Percentiles rank a stretch among this genome's conserved stretches.
Conservation (phyloP, 1,140 invertebrate species). For the Leguminivora glycinivorella region DNA sequence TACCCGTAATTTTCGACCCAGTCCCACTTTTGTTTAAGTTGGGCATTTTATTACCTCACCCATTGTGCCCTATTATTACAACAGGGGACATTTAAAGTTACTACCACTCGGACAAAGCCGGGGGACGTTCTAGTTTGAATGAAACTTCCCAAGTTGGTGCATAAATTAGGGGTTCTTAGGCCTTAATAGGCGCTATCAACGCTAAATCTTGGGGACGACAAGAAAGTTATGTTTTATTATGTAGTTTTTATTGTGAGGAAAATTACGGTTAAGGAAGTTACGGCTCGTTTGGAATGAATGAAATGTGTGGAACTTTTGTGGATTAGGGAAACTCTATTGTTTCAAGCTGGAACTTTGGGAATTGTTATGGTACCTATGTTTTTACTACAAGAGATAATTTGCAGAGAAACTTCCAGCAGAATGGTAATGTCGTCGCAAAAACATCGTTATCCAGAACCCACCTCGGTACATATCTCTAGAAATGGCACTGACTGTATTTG, state of each 20-base stretch:
- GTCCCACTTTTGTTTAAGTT: constrained; percentile 26
- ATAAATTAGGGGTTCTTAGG: constrained; percentile 19
- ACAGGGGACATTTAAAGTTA: constrained; percentile 24
- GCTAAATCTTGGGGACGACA: not conserved
- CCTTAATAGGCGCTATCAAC: not conserved
- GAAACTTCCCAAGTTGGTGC: constrained; percentile 9
- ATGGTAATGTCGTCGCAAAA: too few species aligned
- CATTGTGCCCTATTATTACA: constrained; percentile 21
- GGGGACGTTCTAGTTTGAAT: constrained; percentile 12
- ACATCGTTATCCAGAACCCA: too few species aligned
- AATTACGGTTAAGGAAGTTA: not conserved
- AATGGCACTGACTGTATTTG: too few species aligned
- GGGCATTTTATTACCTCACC: constrained; percentile 9
- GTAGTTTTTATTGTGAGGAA: not conserved
- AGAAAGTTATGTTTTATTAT: not conserved
- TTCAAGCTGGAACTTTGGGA: too few species aligned
- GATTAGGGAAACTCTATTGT: too few species aligned
- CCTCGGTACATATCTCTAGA: too few species aligned
- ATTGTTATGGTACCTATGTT: too few species aligned
- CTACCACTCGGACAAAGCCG: not conserved
- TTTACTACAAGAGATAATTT: too few species aligned
- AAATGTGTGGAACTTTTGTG: not conserved
- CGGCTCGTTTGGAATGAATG: not conserved
- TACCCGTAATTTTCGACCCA: constrained; percentile 18
- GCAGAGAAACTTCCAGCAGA: too few species aligned